Base-by-base conservation (phyloP, 2,113 vertebrate genomes). In the Poeciliopsis retropinna region DNA sequence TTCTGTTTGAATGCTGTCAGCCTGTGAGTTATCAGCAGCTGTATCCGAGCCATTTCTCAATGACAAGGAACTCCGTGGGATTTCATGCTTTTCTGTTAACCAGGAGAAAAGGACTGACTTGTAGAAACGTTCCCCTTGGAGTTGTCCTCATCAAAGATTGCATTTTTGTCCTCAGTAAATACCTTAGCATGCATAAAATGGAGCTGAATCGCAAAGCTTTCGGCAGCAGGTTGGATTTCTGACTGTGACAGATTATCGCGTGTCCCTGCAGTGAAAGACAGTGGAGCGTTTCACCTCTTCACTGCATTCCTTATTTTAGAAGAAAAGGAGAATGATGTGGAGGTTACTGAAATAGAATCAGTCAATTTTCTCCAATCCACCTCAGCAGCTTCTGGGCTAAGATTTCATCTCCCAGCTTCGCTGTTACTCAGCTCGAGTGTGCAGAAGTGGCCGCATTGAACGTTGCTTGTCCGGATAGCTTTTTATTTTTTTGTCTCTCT, bases 111-210 rank as follows among this genome's bases (percentile, higher is more conserved):
- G 17, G 14, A 8, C 61, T 70, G 60, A 34, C 14, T 47, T 51
- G 37, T 57, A n/a, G 22, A 57, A 57, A 57, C 3, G 3, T 57
- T 17, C 22, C 8, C 9, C 51, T 57, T 57, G 51, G 5, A 25
- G 25, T 57, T 57, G 19, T 57, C 51, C 51, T 57, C 44, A 19
- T 47, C 17, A 47, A 19, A 47, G 44, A 19, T 47, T 1, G 17
- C 44, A 47, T 47, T 47, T 60, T 25, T 54, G 62, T 62, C 60
- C 13, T 28, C 72, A 64, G 28, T n/a, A 34, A 67, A 70, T 72
- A 84, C 73, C 57, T 75, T 70, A 87, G 85, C 62, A 85, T 77
- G 4, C 70, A 85, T 85, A 83, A 85, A 67, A 75, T 85, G 82
- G 83, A 84, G 82, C 83, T 64, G 2, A 22, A 73, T 41, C 32